Conservation (phyloP, 2,113 vertebrate genomes). For the Notothenia coriiceps region DNA sequence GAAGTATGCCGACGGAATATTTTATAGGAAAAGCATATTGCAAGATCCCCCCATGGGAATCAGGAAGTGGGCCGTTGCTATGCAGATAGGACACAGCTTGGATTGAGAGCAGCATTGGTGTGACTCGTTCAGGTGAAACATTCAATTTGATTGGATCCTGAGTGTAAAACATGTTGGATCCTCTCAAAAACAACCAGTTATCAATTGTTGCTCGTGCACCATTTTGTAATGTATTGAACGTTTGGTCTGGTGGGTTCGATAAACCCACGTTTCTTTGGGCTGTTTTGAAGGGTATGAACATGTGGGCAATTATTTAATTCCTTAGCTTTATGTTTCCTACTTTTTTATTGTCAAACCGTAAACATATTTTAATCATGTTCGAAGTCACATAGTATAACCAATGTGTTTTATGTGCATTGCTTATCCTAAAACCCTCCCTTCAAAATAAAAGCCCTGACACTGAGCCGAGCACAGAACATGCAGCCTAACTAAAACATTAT, state of each 20-base stretch:
- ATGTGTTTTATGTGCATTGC: not conserved
- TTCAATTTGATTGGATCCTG: not conserved
- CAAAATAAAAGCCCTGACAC: not conserved
- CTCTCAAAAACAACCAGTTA: not conserved
- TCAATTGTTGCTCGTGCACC: too few relatives aligned
- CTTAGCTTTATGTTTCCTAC: too few relatives aligned
- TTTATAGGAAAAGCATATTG: not conserved
- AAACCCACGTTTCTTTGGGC: too few relatives aligned
- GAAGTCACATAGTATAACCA: too few relatives aligned
- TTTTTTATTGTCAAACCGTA: too few relatives aligned
- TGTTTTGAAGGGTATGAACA: too few relatives aligned
- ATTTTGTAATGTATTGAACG: too few relatives aligned
- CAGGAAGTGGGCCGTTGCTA: constrained; percentile 26
- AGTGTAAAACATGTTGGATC: not conserved
- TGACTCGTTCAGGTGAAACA: constrained; percentile 1
- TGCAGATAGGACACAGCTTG: not conserved
- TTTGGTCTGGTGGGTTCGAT: too few relatives aligned
- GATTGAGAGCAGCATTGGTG: constrained; percentile 23
- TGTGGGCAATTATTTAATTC: too few relatives aligned
- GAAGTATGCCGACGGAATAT: not conserved
- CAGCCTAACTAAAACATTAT: constrained; percentile 1
- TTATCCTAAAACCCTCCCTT: not conserved
- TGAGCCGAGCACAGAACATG: not conserved
- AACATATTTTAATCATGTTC: too few relatives aligned
- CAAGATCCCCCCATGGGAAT: constrained; percentile 26